phyloP scores from a whole-genome alignment of 2,113 vertebrate species.

The Scomber japonicus region DNA sequence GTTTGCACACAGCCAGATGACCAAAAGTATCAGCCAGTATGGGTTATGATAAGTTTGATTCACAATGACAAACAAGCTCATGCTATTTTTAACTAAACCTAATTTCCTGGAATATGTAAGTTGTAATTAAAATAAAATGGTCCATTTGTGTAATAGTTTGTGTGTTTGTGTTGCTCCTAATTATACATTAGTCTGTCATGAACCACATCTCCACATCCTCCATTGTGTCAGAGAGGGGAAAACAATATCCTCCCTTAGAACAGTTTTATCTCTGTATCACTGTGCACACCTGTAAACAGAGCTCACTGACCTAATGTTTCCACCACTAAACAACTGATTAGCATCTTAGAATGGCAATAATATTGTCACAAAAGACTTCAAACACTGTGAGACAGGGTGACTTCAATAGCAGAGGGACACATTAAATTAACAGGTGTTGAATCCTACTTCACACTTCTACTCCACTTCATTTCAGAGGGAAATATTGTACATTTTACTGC shows the following conservation, averaged over 20 bases:
- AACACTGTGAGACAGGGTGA: background rate
- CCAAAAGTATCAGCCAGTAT: constrained; percentile 41
- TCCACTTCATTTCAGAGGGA: no score
- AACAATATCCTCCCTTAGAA: background rate
- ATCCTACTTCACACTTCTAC: no score
- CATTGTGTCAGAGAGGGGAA: background rate
- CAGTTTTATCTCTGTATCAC: constrained; percentile 16
- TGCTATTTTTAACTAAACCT: constrained; percentile 19
- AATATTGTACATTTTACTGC: no score
- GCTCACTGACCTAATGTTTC: constrained; percentile 9
- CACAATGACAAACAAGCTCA: constrained; percentile 37
- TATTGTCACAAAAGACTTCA: background rate
- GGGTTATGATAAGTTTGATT: constrained; percentile 28
- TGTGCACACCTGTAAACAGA: constrained; percentile 2
- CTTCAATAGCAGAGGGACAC: background rate
- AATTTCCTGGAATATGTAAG: background rate
- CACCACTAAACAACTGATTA: constrained; percentile 29
- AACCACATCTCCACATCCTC: background rate
- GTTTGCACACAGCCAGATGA: constrained; percentile 77
- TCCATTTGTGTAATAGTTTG: background rate
- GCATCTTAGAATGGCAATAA: background rate
- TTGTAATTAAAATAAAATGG: constrained; percentile 22
- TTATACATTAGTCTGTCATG: background rate
- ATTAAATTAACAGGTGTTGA: no score
- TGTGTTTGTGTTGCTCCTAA: background rate